A percentile compares a stretch with the other conserved stretches of the same genome.
These are phyloP conservation scores for Zelostemma sp. DNA, from an alignment of 1,140 invertebrate genomes.

Conservation along the genomic window DNA sequence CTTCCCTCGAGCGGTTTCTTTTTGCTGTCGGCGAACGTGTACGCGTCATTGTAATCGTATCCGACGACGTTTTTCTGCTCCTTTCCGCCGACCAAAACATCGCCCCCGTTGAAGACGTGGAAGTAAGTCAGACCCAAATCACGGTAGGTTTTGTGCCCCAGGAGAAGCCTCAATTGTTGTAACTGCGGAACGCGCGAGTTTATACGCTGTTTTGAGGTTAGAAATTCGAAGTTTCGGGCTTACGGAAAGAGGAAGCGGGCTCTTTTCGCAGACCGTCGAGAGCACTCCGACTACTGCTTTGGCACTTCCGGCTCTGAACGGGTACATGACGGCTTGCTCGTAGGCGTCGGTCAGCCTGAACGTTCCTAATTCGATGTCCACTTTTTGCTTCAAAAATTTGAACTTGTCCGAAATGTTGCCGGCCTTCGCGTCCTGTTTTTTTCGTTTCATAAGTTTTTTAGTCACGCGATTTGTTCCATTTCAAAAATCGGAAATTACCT, in stretches of 20 bases:
- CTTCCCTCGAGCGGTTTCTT: slow-evolving; percentile 71
- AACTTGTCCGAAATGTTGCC: slow-evolving; percentile 41
- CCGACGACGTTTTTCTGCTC: slow-evolving; percentile 70
- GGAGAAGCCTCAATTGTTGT: slow-evolving; percentile 65
- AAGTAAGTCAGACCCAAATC: slow-evolving; percentile 63
- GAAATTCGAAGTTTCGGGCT: too few species aligned
- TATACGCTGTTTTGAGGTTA: too few species aligned
- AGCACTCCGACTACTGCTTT: slow-evolving; percentile 73
- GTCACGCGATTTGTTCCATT: too few species aligned
- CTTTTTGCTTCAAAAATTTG: slow-evolving; percentile 52
- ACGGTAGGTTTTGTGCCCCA: slow-evolving; percentile 62
- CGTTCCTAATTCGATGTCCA: slow-evolving; percentile 61
- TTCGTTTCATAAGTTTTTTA: too few species aligned
- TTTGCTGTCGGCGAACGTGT: slow-evolving; percentile 73
- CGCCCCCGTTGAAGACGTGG: slow-evolving; percentile 65
- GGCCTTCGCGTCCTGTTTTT: slow-evolving; percentile 58
- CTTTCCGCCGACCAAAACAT: slow-evolving; percentile 60
- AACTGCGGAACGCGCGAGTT: slow-evolving; percentile 64
- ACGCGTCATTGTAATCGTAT: slow-evolving; percentile 69
- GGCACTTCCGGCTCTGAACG: slow-evolving; percentile 74
- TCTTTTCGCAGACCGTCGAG: slow-evolving; percentile 61
- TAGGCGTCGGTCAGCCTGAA: slow-evolving; percentile 69
- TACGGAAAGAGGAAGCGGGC: slow-evolving; percentile 62
- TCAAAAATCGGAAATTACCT: slow-evolving; percentile 42
- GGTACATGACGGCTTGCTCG: slow-evolving; percentile 72